Evolutionary conservation across 2,113 vertebrate species (phyloP).

Genomic region (Lophotis ruficrista): DNA sequence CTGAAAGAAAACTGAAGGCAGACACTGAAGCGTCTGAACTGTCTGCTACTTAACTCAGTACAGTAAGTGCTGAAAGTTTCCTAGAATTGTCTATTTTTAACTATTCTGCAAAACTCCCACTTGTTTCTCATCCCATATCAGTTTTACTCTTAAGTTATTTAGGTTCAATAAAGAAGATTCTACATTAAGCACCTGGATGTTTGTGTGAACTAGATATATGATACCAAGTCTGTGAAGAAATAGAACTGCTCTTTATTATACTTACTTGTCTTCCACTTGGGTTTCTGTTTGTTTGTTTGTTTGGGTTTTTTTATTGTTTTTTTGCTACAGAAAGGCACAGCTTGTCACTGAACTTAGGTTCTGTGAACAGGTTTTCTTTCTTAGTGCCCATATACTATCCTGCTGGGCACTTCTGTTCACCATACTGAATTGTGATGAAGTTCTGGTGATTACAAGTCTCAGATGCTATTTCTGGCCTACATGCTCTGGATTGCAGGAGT

Average conservation of each 20-base stretch:
- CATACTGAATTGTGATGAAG: background rate
- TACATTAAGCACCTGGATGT: background rate
- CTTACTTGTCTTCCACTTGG: background rate
- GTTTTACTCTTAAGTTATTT: background rate
- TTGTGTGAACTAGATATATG: background rate
- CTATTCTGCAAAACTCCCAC: background rate
- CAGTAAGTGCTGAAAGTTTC: background rate
- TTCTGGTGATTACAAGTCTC: background rate
- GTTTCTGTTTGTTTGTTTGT: too few species aligned
- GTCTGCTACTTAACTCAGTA: background rate
- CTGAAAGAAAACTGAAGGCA: background rate
- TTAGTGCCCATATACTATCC: background rate
- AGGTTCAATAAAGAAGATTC: background rate
- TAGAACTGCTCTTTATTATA: background rate
- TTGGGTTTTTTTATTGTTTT: background rate
- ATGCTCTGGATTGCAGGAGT: background rate
- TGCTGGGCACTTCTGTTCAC: background rate
- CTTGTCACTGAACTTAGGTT: background rate
- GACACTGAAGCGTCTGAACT: background rate
- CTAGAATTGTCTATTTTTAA: background rate
- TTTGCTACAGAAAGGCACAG: background rate
- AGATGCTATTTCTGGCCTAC: background rate
- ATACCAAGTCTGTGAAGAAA: background rate
- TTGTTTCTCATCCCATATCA: background rate
- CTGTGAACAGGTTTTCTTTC: background rate